Base-by-base conservation (phyloP, 2,113 vertebrate species). In the Nerophis lumbriciformis region DNA sequence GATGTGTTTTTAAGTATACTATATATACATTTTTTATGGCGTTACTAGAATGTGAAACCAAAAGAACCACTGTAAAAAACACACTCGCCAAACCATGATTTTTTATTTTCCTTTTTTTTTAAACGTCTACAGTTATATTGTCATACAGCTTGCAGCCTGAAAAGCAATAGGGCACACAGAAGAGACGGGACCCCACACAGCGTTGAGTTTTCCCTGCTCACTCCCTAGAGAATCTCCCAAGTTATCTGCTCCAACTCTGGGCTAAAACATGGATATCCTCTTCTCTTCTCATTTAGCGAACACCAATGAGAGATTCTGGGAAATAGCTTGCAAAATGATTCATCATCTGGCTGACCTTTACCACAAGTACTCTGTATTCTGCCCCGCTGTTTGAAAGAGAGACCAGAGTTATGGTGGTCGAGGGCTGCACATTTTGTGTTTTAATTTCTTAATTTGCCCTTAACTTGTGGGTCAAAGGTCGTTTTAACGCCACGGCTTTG, bases 391-490 rank as follows among this genome's bases (percentile, higher is more conserved):
- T 44, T 4, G 55, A 21, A 12, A 57, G n/a, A 12, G 38, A 45
- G 55, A 39, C 16, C 2, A 37, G 37, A 44, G 39, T 19, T 14
- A 8, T 42, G 38, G 8, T 9, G 5, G 10, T 38, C 28, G 56
- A 28, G 59, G 42, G 51, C 28, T 68, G 69, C 69, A 77, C 59
- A 83, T 89, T 77, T 92, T 84, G 89, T 74, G 70, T 79, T 83
- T 83, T 87, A 81, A 80, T 85, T 84, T 85, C 82, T 81, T 69
- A 85, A 83, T 87, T 85, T 82, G 77, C 81, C 82, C 85, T 57
- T 90, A 91, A 93, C 88, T 92, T 92, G 12, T 66, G 85, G 92
- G 95, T 92, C 89, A 88, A 85, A 92, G 92, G 84, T 93, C 89
- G 77, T 83, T 77, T 94, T 93, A 93, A 91, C 91, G 93, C 80